Percentiles rank a stretch among this genome's conserved stretches.
These are phyloP conservation scores for Zosterops borbonicus DNA, from an alignment of 2,113 vertebrate genomes.

Conservation along the genomic window DNA sequence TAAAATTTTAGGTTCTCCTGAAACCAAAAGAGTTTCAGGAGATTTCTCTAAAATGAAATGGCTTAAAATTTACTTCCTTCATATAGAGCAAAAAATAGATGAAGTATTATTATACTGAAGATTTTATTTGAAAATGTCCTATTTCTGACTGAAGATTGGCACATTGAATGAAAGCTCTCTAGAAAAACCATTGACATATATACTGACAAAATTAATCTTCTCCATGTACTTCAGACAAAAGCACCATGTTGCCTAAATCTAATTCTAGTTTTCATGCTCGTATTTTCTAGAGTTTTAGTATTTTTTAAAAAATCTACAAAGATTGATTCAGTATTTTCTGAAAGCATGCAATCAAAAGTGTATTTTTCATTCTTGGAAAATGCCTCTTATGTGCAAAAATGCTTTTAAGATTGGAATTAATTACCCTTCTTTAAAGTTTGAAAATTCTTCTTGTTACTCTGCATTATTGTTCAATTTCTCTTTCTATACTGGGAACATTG, in stretches of 20 bases:
- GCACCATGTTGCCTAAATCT: not conserved
- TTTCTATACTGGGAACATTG: not conserved
- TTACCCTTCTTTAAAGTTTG: not conserved
- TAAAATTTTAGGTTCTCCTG: not conserved
- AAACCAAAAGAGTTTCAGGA: not conserved
- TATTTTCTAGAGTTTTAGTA: not conserved
- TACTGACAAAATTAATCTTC: not conserved
- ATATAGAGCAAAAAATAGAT: not conserved
- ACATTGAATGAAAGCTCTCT: not conserved
- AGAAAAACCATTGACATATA: not conserved
- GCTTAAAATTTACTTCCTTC: not conserved
- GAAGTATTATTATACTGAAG: not conserved
- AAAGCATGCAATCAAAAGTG: not conserved
- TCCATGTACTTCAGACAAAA: not conserved
- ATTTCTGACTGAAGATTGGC: not conserved
- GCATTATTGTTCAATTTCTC: not conserved
- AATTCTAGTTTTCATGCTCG: not conserved
- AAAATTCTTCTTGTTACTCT: not conserved
- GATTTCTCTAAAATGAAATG: not conserved
- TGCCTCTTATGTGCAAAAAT: not conserved
- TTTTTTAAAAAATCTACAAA: not conserved
- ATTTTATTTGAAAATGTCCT: not conserved
- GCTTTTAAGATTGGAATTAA: not conserved
- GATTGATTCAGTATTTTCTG: not conserved
- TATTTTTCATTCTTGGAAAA: not conserved